Evolutionary conservation across 2,888 invertebrate species (phyloP), one percentile per base, ranked within the genome.

Genomic region (Oscheius myriophilus): DNA sequence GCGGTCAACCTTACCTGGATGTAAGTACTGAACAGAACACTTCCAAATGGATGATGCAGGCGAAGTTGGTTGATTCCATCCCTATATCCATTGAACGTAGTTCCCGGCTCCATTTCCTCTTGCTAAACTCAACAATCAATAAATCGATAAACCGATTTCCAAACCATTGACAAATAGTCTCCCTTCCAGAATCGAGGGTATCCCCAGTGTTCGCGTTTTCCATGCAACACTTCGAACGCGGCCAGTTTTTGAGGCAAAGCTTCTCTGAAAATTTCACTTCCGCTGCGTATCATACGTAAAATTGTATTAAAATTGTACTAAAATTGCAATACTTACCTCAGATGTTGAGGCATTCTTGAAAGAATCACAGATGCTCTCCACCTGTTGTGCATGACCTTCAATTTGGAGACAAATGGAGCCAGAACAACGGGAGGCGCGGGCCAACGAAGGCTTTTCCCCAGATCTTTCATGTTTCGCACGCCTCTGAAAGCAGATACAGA

Each of bases 371-470:
- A 68, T 2, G 84, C 84, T 45, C 83, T 61, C 85, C 85, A 85
- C 53, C 79, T 54, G 39, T 58, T 69, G 63, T 85, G 84, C 72
- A 83, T 81, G 2, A 67, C 45, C 51, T 67, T 67, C 26, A 67
- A 42, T 39, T 67, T 67, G 1, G 72, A 77, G 1, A 92, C 90
- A 1, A 91, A 91, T 18, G 90, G 87, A 54, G 91, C 89, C 0
- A 92, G 90, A 0, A 92, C 90, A 25, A 91, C 90, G 7, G 94
- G 92, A 11, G 93, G 91, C 0, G 89, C 87, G 0, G 96, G 95
- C 96, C 96, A 96, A 45, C 89, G 89, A 57, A 93, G 88, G 75
- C 89, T 90, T 87, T 92, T 92, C 4, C 93, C 93, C 84, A 91
- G 92, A 87, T 93, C 92, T n/a, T 88, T 89, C 89, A 90, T 88